These are phyloP conservation scores for Eciton burchellii DNA, from an alignment of 1,140 invertebrate genomes.

Conservation along the genomic window DNA sequence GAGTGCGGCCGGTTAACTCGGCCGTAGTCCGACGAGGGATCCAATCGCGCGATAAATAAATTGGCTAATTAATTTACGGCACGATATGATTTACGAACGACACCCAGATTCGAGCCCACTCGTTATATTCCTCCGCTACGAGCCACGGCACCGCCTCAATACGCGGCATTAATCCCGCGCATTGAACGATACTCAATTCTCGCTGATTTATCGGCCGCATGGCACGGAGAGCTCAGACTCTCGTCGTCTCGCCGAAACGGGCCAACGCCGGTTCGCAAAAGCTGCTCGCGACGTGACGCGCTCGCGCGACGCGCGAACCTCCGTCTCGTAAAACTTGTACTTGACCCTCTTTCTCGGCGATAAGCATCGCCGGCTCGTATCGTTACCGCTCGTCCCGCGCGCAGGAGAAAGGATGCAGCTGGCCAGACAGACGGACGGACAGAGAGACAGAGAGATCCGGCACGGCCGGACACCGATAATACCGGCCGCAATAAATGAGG, in stretches of 20 bases:
- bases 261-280: no score
- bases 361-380: conserved; percentile 46
- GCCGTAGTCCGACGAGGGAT: neutral
- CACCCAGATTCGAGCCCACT: neutral
- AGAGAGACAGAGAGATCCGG: conserved; percentile 11
- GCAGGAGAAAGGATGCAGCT: neutral
- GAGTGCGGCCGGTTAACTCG: neutral
- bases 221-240: neutral
- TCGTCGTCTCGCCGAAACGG: neutral
- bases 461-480: conserved; percentile 37
- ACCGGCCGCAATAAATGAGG: conserved; percentile 51
- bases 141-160: neutral
- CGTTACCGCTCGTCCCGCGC: conserved; percentile 25
- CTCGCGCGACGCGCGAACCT: conserved; percentile 17
- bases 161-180: conserved; percentile 22
- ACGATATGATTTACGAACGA: conserved; percentile 22
- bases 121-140: neutral
- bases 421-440: neutral
- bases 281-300: neutral
- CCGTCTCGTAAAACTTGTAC: conserved; percentile 59
- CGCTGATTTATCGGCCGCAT: conserved; percentile 31
- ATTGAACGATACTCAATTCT: conserved; percentile 42
- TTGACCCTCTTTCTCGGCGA: conserved; percentile 59
- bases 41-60: neutral
- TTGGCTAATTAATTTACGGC: conserved; percentile 9